Evolutionary conservation across 64 coral and sea anemone species (phyloP), one percentile per base, ranked within the genome.

Genomic region (Cladopsammia gracilis): DNA sequence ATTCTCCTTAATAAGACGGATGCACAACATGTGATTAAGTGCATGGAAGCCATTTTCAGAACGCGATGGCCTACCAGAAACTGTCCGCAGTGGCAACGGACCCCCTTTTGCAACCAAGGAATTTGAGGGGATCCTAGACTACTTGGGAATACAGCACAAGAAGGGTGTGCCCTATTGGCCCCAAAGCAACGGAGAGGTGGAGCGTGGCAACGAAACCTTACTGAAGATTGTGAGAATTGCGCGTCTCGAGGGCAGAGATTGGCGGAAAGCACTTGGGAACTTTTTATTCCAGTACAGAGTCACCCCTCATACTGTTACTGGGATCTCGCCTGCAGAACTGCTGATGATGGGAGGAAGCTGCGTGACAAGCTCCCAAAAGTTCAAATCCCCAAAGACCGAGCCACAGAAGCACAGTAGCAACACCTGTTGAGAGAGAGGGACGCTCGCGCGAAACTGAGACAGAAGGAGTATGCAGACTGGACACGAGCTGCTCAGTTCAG

Each of bases 351-450:
- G n/a, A 77, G 75, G 11, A 48, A 48, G n/a, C 75, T 77, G 15
- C n/a, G 75, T 0, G 52, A 77, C 48, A 79, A 56, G 12, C 48
- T 79, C 1, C 76, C 48, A 3, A 15, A 79, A 20, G 49, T 79
- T 22, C 11, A 79, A 57, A 8, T 24, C 8, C 16, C 49, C 8
- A 19, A 54, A 20, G 76, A 81, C 11, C 78, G 80, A 84, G 86
- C 86, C 15, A 84, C 77, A 15, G 93, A 94, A 20, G 86, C 93
- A 75, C 25, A 84, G 16, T 94, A 67, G 93, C 65, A 94, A 54
- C 93, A 89, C 46, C 78, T 75, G 5, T 53, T 94, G 9, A 71
- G 56, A 76, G 86, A 94, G 50, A 89, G 93, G 59, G 67, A 89
- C 83, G 86, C 93, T 10, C 46, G 60, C 13, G 70, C 48, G 26